These are phyloP conservation scores for Polylopha cassiicola DNA, from an alignment of 2,888 invertebrate genomes.

Conservation along the genomic window DNA sequence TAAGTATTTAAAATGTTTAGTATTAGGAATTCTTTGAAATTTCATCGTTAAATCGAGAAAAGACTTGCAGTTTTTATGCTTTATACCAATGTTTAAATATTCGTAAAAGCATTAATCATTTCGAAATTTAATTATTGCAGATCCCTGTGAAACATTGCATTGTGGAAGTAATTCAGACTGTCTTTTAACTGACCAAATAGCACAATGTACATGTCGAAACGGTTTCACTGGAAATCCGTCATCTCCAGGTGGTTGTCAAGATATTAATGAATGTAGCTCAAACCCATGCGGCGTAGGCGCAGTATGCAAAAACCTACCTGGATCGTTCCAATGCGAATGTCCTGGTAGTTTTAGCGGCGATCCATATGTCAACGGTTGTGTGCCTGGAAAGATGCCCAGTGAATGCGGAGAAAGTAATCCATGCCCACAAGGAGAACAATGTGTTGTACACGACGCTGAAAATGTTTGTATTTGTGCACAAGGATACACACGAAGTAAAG, in stretches of 20 bases:
- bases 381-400: conserved; percentile 79
- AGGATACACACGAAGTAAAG: conserved; percentile 87
- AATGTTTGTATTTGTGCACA: conserved; percentile 93
- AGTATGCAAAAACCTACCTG: conserved; percentile 92
- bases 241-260: conserved; percentile 85
- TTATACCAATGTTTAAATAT: too few species aligned
- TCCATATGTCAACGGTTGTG: conserved; percentile 87
- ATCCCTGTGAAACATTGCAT: conserved; percentile 91
- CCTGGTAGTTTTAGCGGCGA: conserved; percentile 89
- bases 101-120: too few species aligned
- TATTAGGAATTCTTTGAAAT: background rate
- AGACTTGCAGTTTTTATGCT: too few species aligned
- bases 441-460: conserved; percentile 86
- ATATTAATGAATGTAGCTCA: conserved; percentile 90
- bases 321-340: conserved; percentile 91
- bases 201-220: conserved; percentile 88
- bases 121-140: conserved; percentile 75
- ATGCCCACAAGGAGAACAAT: conserved; percentile 90
- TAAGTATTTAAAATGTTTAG: conserved; percentile 66
- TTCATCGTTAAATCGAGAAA: too few species aligned
- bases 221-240: conserved; percentile 86
- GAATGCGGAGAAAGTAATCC: conserved; percentile 86
- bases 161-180: conserved; percentile 94
- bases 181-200: conserved; percentile 87
- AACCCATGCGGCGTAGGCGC: conserved; percentile 91